Evolutionary conservation across 2,113 vertebrate species (phyloP), one percentile per base, ranked within the genome.

Genomic region (Oryzias melastigma): DNA sequence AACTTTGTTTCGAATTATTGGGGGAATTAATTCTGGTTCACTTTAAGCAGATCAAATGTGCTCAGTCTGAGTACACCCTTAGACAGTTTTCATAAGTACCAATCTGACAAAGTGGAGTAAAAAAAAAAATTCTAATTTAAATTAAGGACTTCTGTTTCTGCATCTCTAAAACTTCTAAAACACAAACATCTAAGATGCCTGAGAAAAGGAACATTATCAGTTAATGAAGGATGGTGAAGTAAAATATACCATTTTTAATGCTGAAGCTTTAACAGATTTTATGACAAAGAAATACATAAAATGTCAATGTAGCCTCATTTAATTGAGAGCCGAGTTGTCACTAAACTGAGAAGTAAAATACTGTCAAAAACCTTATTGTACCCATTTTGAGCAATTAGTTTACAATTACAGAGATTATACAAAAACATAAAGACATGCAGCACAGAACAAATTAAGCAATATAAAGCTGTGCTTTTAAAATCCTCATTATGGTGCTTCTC

Each of bases 171-270:
- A 78, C 85, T 87, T 78, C 69, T 72, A 79, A 68, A 67, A 65
- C 56, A 75, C 77, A 85, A 86, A 68, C 79, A 85, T 3, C 77
- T 75, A 68, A 78, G 80, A 86, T 79, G 73, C 62, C 65, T 58
- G 62, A 67, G 84, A 89, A 83, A 77, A 89, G 86, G 81, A 84
- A 87, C 87, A 88, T 79, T 80, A 88, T 91, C 84, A 88, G 75
- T 86, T 71, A 75, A 74, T 82, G 80, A 87, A 78, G 80, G 82
- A 75, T 78, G 62, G 65, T 77, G 77, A 58, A 56, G 73, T 70
- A 65, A 45, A 80, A 84, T 75, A 91, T 78, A 89, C 81, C 85
- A 81, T 86, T 88, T 90, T 88, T 81, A 89, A 89, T 86, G 82
- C 73, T 81, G 80, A 77, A 84, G 80, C 81, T 86, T 80, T 76